Conservation (phyloP, 2,797 vertebrate genomes). For the Diplodus sargus region DNA sequence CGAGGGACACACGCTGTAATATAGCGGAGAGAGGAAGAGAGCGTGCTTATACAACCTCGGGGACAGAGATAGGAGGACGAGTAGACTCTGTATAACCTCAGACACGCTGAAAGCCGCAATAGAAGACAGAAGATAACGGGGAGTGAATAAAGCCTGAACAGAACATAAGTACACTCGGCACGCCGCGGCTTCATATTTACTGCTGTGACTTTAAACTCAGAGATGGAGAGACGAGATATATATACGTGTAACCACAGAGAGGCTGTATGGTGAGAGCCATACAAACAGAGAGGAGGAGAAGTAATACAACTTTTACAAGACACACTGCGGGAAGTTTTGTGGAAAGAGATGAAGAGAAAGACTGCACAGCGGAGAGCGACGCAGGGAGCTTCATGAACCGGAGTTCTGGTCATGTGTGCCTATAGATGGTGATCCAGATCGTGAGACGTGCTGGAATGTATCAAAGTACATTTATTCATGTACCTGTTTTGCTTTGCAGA, state of each 20-base stretch:
- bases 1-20: constrained; percentile 1
- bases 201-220: neutral
- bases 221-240: constrained; percentile 7
- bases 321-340: neutral
- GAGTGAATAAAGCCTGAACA: constrained; percentile 24
- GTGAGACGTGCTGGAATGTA: neutral
- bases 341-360: neutral
- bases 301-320: constrained; percentile 2
- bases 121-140: constrained; percentile 2
- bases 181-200: neutral
- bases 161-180: neutral
- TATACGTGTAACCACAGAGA: constrained; percentile 3
- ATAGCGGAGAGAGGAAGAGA: neutral
- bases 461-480: neutral
- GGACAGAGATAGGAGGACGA: constrained; percentile 41
- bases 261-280: neutral
- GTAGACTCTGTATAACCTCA: constrained; percentile 8
- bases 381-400: neutral
- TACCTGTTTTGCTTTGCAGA: too few species aligned
- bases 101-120: neutral
- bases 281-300: neutral
- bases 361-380: neutral
- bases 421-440: constrained; percentile 17
- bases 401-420: constrained; percentile 1
- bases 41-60: constrained; percentile 26